phyloP scores from a whole-genome alignment of 2,797 vertebrate genomes.

The Somateria mollissima region DNA sequence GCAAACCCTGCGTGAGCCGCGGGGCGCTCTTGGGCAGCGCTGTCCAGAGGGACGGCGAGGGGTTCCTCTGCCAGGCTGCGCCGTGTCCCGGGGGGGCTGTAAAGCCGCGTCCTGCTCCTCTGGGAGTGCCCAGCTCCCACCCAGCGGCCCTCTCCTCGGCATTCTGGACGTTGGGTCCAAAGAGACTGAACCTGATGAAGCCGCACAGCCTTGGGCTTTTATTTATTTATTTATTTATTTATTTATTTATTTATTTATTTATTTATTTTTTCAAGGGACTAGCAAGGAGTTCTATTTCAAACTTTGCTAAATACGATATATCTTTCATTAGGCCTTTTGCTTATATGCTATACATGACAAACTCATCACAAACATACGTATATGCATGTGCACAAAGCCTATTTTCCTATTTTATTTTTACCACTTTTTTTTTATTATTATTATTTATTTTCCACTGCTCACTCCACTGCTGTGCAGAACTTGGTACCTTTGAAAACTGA shows the following conservation, averaged over 20 bases:
- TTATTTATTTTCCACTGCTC: background rate
- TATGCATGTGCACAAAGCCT: rapidly evolving
- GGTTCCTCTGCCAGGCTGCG: background rate
- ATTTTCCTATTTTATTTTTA: background rate
- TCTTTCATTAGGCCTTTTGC: background rate
- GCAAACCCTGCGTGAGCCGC: background rate
- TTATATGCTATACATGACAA: background rate
- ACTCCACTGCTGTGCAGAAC: background rate
- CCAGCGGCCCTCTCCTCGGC: rapidly evolving
- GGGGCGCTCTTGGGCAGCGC: background rate
- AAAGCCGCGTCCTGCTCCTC: too few species aligned
- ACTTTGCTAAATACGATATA: background rate
- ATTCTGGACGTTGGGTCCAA: rapidly evolving
- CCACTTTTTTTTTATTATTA: background rate
- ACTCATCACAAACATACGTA: rapidly evolving
- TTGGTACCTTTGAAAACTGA: background rate
- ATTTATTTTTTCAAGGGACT: background rate
- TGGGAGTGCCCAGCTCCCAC: background rate
- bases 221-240: background rate
- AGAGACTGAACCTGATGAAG: rapidly evolving
- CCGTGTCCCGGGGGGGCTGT: background rate
- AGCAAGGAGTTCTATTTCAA: background rate
- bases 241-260: too few species aligned
- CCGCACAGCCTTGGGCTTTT: background rate
- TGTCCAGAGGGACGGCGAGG: background rate